phyloP scores from a whole-genome alignment of 2,888 invertebrate genomes.

The Psylliodes chrysocephalus region DNA sequence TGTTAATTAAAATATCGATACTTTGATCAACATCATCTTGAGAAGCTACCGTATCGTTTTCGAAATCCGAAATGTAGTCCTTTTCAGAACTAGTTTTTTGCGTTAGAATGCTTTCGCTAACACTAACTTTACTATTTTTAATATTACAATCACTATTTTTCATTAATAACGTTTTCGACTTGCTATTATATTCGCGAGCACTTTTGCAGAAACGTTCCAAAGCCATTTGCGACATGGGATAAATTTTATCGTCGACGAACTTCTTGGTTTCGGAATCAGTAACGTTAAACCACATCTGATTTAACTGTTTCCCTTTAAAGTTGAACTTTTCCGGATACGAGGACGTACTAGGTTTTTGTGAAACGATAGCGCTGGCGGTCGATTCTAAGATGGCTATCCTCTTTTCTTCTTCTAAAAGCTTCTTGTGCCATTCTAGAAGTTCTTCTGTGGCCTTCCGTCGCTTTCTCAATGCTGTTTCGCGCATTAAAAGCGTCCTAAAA shows the following conservation, averaged over 20 bases:
- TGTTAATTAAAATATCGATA: conserved; percentile 49
- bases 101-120: conserved; percentile 36
- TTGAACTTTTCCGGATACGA: conserved; percentile 41
- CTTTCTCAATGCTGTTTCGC: conserved; percentile 65
- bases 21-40: conserved; percentile 45
- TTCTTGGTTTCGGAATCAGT: conserved; percentile 62
- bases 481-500: conserved; percentile 63
- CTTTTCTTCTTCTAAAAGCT: conserved; percentile 67
- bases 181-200: conserved; percentile 55
- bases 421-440: conserved; percentile 67
- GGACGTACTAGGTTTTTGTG: conserved; percentile 47
- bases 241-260: conserved; percentile 60
- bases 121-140: conserved; percentile 14
- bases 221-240: conserved; percentile 62
- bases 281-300: conserved; percentile 64
- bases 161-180: conserved; percentile 31
- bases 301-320: conserved; percentile 61
- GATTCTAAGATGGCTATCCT: conserved; percentile 66
- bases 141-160: conserved; percentile 34
- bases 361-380: conserved; percentile 59
- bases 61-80: conserved; percentile 52
- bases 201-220: conserved; percentile 63
- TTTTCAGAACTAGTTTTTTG: conserved; percentile 20
- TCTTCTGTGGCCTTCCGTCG: conserved; percentile 66
- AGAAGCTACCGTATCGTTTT: conserved; percentile 41